Evolutionary conservation across 2,797 vertebrate genomes (phyloP).

Genomic region (Argya squamiceps): DNA sequence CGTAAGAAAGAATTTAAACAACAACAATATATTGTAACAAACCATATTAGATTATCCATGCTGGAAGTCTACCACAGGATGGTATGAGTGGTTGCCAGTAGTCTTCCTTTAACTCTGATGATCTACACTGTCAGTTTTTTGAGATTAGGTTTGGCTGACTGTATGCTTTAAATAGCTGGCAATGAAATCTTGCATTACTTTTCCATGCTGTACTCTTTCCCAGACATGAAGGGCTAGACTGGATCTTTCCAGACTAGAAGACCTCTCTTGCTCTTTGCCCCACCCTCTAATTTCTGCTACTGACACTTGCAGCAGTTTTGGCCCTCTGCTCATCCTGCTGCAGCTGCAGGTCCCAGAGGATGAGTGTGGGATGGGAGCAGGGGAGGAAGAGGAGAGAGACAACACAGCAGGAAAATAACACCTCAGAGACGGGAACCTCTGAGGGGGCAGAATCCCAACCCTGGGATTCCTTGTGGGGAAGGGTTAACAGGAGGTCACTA

Average conservation of each 20-base stretch:
- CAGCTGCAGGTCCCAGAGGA: neutral
- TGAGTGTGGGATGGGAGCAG: neutral
- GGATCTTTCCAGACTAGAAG: neutral
- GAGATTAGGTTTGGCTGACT: neutral
- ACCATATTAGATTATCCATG: neutral
- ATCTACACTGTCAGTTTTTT: neutral
- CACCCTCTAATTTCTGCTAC: neutral
- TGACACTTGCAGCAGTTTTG: neutral
- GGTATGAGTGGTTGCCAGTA: neutral
- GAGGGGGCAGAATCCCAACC: neutral
- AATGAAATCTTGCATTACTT: neutral
- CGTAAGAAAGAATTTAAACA: neutral
- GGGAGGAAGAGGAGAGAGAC: neutral
- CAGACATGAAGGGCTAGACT: neutral
- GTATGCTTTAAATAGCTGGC: neutral
- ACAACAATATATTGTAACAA: neutral
- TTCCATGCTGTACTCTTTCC: neutral
- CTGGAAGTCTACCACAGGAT: neutral
- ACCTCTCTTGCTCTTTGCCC: neutral
- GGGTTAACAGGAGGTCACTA: neutral
- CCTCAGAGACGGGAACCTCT: neutral
- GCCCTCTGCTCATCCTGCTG: neutral
- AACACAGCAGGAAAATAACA: neutral
- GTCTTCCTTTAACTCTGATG: neutral
- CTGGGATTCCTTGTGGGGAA: neutral